These are phyloP conservation scores for Ceyx margarethae DNA, from an alignment of 2,113 vertebrate species.

Conservation along the genomic window DNA sequence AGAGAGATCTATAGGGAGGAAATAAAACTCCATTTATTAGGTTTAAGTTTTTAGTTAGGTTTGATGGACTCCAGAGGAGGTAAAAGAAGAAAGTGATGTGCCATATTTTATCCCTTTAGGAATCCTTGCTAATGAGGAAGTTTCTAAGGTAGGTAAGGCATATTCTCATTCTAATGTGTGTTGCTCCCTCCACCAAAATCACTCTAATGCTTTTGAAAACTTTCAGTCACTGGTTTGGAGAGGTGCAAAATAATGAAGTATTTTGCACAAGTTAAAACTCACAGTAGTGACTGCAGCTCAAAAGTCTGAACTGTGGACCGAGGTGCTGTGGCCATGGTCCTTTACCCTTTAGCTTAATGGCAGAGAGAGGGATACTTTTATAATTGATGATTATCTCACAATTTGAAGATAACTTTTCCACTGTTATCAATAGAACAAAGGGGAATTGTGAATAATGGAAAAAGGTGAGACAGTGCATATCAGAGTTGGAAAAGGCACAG, in stretches of 20 bases:
- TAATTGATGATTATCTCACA: background rate
- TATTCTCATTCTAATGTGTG: background rate
- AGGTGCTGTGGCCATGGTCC: background rate
- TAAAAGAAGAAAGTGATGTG: background rate
- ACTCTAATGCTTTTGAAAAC: slow-evolving; percentile 16
- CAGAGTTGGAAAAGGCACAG: background rate
- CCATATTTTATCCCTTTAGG: slow-evolving; percentile 16
- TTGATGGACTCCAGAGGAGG: background rate
- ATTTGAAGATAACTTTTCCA: background rate
- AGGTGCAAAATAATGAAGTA: background rate
- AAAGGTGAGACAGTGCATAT: background rate
- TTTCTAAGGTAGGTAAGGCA: background rate
- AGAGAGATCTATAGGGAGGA: background rate
- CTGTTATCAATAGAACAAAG: background rate
- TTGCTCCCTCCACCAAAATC: background rate
- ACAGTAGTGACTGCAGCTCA: background rate
- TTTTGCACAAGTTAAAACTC: background rate
- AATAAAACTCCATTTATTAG: background rate
- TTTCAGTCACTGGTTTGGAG: background rate
- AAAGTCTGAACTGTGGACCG: background rate
- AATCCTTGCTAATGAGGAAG: slow-evolving; percentile 4
- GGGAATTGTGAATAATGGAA: background rate
- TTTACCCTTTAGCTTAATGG: background rate
- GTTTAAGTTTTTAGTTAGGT: background rate
- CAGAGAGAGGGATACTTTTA: background rate